A percentile compares a stretch with the other conserved stretches of the same genome.
Evolutionary conservation across 2,113 vertebrate species (phyloP).

Genomic region (Cottus gobio): DNA sequence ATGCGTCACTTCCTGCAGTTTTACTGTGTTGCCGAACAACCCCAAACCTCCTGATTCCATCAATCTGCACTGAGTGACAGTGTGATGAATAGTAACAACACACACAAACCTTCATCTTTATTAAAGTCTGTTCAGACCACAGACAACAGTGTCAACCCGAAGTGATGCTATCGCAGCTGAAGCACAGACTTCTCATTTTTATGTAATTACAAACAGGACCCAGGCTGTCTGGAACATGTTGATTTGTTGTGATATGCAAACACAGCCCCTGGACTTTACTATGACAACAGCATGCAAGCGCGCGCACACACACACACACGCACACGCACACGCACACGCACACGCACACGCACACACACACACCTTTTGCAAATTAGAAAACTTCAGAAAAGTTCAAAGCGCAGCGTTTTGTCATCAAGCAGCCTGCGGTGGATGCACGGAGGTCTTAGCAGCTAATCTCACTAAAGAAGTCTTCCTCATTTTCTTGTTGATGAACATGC

Average conservation of each 20-base stretch:
- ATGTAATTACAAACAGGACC: constrained; percentile 66
- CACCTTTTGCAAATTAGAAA: constrained; percentile 57
- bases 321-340: not conserved
- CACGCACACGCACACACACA: not conserved
- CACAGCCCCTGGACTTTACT: constrained; percentile 37
- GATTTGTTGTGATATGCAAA: constrained; percentile 69
- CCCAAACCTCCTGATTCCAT: constrained; percentile 5
- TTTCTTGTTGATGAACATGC: constrained; percentile 71
- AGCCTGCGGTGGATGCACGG: constrained; percentile 37
- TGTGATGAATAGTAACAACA: constrained; percentile 40
- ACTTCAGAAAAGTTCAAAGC: constrained; percentile 61
- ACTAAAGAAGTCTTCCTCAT: constrained; percentile 62
- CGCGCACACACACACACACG: constrained; percentile 10
- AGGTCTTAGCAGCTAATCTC: constrained; percentile 62
- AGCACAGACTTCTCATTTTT: constrained; percentile 61
- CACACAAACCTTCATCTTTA: constrained; percentile 33
- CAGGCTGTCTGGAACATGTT: constrained; percentile 66
- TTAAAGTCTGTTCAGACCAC: constrained; percentile 23
- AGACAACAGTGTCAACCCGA: constrained; percentile 7
- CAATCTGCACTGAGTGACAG: constrained; percentile 11
- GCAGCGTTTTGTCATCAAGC: constrained; percentile 42
- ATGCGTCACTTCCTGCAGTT: constrained; percentile 1
- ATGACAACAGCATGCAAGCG: constrained; percentile 24
- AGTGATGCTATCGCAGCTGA: constrained; percentile 50
- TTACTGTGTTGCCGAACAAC: not conserved